Evolutionary conservation across 2,888 invertebrate genomes (phyloP).

Genomic region (Eurytoma californica): DNA sequence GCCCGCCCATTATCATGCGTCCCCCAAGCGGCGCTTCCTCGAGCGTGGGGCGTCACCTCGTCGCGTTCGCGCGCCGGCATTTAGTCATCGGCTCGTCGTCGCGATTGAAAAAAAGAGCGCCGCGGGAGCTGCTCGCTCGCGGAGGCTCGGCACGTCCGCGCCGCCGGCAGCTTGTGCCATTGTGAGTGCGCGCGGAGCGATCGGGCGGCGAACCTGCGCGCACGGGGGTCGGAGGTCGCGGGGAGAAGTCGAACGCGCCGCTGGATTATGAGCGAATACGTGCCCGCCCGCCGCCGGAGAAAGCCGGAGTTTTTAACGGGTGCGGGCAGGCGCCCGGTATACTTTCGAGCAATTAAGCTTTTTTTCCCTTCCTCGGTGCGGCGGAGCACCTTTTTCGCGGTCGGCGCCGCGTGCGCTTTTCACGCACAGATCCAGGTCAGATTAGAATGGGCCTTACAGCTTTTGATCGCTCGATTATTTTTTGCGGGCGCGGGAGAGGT

Average conservation of each 20-base stretch:
- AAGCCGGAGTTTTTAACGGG: slow-evolving; percentile 6
- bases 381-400: not conserved
- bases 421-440: slow-evolving; percentile 38
- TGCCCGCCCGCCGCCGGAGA: not conserved
- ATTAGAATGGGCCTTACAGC: slow-evolving; percentile 16
- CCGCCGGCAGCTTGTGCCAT: not conserved
- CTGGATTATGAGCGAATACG: not conserved
- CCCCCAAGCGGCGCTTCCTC: slow-evolving; percentile 48
- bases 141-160: slow-evolving; percentile 20
- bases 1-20: slow-evolving; percentile 58
- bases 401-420: slow-evolving; percentile 4
- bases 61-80: not conserved
- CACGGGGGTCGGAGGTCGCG: slow-evolving; percentile 46
- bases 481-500: no score
- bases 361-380: not conserved
- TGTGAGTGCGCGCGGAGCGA: not conserved
- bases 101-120: not conserved
- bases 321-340: not conserved
- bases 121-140: slow-evolving; percentile 2
- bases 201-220: not conserved
- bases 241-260: slow-evolving; percentile 49
- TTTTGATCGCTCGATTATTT: not conserved
- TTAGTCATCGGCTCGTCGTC: slow-evolving; percentile 12
- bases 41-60: slow-evolving; percentile 28
- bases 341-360: slow-evolving; percentile 30